phyloP scores from a whole-genome alignment of 1,140 invertebrate species.

The Drosophila novamexicana region DNA sequence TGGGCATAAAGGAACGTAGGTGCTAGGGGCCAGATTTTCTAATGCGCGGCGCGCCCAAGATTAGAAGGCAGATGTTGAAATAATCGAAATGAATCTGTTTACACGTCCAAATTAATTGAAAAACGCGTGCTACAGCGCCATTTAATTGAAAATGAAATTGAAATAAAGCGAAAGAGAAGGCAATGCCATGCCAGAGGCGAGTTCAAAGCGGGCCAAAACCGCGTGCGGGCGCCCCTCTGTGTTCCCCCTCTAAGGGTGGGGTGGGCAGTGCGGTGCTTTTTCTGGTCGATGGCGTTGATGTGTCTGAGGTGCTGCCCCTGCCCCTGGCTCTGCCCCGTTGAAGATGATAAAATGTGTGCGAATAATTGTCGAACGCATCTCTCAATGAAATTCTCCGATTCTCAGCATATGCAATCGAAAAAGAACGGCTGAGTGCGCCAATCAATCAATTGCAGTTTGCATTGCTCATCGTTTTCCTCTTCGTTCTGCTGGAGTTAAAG shows the following conservation, averaged over 20 bases:
- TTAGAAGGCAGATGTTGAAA: conserved; percentile 82
- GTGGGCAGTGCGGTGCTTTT: conserved; percentile 16
- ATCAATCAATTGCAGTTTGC: conserved; percentile 58
- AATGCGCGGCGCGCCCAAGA: conserved; percentile 46
- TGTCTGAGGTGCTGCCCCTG: not conserved
- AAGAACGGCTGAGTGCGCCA: conserved; percentile 49
- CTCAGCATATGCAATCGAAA: conserved; percentile 22
- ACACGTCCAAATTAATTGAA: conserved; percentile 83
- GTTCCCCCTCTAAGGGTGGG: not conserved
- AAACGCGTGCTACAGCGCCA: conserved; percentile 75
- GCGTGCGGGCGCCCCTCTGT: not conserved
- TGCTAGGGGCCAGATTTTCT: conserved; percentile 37
- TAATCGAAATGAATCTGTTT: conserved; percentile 84
- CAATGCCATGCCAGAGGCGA: conserved; percentile 3
- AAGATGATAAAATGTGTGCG: conserved; percentile 67
- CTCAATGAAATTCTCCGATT: conserved; percentile 46
- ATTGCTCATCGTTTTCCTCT: not conserved
- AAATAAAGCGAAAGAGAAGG: conserved; percentile 1
- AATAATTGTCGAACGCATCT: conserved; percentile 72
- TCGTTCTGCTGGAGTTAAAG: not conserved
- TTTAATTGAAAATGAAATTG: conserved; percentile 63
- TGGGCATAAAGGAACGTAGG: not conserved
- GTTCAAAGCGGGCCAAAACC: conserved; percentile 47
- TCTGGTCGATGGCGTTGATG: conserved; percentile 43
- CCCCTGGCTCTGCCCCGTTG: not conserved